Evolutionary conservation across 2,888 invertebrate species (phyloP), one percentile per base, ranked within the genome.

Genomic region (Cataglyphis albicans): DNA sequence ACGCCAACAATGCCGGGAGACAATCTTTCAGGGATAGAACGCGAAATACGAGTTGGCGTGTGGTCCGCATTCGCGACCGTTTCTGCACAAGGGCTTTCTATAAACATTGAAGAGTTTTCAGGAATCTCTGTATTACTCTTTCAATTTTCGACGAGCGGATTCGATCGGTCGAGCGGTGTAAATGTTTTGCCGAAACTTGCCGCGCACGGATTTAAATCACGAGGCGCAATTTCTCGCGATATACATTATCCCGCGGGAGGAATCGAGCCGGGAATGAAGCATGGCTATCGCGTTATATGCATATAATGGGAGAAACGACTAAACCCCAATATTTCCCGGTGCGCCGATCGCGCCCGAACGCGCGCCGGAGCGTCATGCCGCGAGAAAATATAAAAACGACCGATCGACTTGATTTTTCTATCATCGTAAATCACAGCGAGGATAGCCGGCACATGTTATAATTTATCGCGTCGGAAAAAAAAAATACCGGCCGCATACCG

Each of bases 321-420:
- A 48, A 57, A 70, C 78, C 78, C 70, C 70, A 78, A 78, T 78
- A 78, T 78, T 78, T 78, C 59, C 70, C 44, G 68, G 41, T 29
- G 55, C 29, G 57, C 55, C 70, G 57, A 59, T 70, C 67, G 67
- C 67, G 67, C 18, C 41, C 41, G 67, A 67, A 52, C 67, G 75
- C 38, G 25, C 29, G 41, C 64, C 48, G 32, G 44, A 59, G 70
- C 70, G 78, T 78, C 78, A 78, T 21, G 78, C 78, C 41, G 59
- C 78, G 78, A 78, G 78, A 25, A 78, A 78, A 70, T 70, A 78
- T 70, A 78, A 78, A 78, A 78, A 59, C 78, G 70, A 70, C 32
- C 35, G 44, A n/a, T 25, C 70, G 35, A 78, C 70, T 78, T 78
- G 78, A 78, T 78, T 78, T 78, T 78, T 78, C 78, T 78, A 78